phyloP scores from a whole-genome alignment of 2,888 invertebrate genomes.

The Helobdella robusta region DNA sequence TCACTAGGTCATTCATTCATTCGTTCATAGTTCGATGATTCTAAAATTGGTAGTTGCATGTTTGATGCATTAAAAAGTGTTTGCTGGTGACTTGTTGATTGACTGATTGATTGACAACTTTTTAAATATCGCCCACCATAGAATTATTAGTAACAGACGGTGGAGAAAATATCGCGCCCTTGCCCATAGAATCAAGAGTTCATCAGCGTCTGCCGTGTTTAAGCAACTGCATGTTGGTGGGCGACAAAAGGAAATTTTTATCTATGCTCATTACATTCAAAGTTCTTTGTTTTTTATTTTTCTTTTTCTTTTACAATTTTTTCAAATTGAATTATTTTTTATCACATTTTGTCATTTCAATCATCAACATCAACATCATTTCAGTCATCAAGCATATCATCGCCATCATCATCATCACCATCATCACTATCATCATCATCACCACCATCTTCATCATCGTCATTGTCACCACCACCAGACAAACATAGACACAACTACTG shows the following conservation, averaged over 20 bases:
- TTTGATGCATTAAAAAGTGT: no score
- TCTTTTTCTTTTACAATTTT: background rate
- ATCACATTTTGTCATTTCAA: background rate
- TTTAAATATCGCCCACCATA: conserved; percentile 40
- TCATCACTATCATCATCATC: conserved; percentile 30
- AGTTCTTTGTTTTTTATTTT: conserved; percentile 52
- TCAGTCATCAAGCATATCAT: background rate
- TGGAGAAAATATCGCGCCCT: conserved; percentile 78
- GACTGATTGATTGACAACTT: no score
- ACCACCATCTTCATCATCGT: conserved; percentile 25
- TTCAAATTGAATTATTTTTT: background rate
- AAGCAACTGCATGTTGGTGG: conserved; percentile 74
- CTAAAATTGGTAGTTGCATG: no score
- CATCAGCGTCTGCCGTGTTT: conserved; percentile 65
- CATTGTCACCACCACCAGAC: conserved; percentile 49
- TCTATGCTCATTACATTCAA: conserved; percentile 73
- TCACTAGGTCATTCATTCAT: no score
- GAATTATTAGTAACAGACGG: conserved; percentile 85
- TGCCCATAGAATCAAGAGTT: conserved; percentile 72
- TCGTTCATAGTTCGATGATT: no score
- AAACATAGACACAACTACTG: conserved; percentile 57
- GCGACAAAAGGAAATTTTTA: conserved; percentile 76
- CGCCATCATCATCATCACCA: conserved; percentile 26
- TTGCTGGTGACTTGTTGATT: no score
- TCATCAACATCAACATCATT: no score